A percentile compares a stretch with the other conserved stretches of the same genome.
Evolutionary conservation across 2,113 vertebrate genomes (phyloP).

Genomic region (Saguinus imperator): DNA sequence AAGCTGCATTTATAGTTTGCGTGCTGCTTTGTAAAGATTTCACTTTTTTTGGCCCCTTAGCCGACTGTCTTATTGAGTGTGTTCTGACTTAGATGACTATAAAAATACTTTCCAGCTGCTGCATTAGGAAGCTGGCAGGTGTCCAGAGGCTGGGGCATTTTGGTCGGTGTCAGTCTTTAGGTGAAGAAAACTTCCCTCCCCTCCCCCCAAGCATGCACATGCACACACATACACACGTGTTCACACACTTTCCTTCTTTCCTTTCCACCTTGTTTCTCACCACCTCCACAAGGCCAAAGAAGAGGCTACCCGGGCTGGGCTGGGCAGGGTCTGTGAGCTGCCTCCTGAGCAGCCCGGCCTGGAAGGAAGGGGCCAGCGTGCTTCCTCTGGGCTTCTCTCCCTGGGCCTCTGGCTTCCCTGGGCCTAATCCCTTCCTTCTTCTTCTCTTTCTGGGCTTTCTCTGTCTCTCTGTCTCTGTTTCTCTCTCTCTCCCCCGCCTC

Average conservation of each 20-base stretch:
- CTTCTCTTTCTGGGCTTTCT: not conserved
- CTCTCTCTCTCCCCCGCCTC: too few species aligned
- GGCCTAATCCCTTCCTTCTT: not conserved
- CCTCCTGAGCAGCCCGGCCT: not conserved
- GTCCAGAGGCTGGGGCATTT: not conserved
- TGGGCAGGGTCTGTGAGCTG: not conserved
- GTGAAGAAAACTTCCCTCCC: not conserved
- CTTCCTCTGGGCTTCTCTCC: not conserved
- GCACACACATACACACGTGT: rapidly evolving
- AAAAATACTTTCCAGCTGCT: not conserved
- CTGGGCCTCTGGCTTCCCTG: too few species aligned
- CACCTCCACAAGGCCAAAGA: not conserved
- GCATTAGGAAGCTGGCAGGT: rapidly evolving
- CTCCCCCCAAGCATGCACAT: rapidly evolving
- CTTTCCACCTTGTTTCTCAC: not conserved
- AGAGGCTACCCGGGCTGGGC: not conserved
- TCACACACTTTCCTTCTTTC: too few species aligned
- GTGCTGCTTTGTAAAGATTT: not conserved
- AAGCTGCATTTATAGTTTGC: not conserved
- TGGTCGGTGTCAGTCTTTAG: not conserved
- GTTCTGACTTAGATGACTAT: not conserved
- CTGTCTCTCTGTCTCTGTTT: not conserved
- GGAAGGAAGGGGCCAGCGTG: not conserved
- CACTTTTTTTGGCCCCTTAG: not conserved
- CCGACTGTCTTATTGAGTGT: not conserved